These are phyloP conservation scores for Falco rusticolus DNA, from an alignment of 2,797 vertebrate species.

Conservation along the genomic window DNA sequence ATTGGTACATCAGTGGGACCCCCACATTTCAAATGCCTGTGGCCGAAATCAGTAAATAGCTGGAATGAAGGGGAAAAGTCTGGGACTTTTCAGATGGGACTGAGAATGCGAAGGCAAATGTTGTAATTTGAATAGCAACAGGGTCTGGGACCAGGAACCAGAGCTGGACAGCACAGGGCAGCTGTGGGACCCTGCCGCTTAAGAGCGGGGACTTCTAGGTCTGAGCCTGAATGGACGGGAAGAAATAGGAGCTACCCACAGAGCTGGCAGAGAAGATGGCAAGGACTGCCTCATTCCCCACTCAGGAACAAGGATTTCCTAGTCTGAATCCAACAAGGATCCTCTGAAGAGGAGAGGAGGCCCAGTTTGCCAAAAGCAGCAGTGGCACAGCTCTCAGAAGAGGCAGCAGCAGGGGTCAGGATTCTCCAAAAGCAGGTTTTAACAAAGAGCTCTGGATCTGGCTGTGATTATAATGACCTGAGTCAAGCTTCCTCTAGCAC, in stretches of 20 bases:
- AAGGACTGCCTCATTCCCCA: background rate
- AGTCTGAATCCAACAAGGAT: background rate
- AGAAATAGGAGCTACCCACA: background rate
- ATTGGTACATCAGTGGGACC: background rate
- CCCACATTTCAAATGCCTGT: background rate
- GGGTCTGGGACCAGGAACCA: background rate
- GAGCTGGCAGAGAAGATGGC: background rate
- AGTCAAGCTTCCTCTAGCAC: background rate
- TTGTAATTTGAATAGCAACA: background rate
- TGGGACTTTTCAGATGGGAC: background rate
- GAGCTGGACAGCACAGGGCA: background rate
- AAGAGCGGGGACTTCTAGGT: background rate
- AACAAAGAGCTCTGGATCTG: background rate
- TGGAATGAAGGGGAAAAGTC: background rate
- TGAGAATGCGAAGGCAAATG: background rate
- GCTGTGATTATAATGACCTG: background rate
- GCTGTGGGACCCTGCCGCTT: background rate
- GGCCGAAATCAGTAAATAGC: background rate
- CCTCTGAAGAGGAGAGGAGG: background rate
- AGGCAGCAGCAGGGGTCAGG: constrained; percentile 29
- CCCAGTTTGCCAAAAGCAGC: background rate
- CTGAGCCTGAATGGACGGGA: background rate
- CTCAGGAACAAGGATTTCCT: background rate
- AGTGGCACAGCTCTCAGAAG: background rate
- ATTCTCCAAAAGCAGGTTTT: constrained; percentile 20